Evolutionary conservation across 2,888 invertebrate species (phyloP).

Genomic region (Rhogogaster chlorosoma): DNA sequence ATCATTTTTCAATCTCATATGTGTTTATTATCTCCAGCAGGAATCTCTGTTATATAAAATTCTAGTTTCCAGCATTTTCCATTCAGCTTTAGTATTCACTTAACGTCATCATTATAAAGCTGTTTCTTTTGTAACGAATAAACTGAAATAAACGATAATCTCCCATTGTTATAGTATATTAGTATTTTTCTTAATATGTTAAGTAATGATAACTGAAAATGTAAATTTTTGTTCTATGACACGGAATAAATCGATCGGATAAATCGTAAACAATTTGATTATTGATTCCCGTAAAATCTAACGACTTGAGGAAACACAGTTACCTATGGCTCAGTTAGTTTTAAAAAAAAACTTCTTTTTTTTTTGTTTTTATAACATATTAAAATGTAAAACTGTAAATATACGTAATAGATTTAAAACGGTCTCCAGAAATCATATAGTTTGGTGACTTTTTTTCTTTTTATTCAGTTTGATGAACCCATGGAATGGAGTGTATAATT

Average conservation of each 20-base stretch:
- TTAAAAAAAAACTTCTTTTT: conserved; percentile 35
- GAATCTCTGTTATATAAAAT: background rate
- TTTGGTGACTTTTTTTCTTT: background rate
- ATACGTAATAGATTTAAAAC: conserved; percentile 31
- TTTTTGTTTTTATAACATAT: conserved; percentile 31
- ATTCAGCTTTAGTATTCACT: background rate
- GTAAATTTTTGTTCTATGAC: background rate
- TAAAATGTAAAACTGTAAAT: conserved; percentile 46
- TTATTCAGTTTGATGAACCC: conserved; percentile 41
- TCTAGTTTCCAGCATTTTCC: background rate
- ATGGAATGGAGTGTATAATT: conserved; percentile 23
- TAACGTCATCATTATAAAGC: background rate
- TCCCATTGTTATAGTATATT: background rate
- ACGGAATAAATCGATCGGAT: background rate
- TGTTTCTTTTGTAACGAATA: background rate
- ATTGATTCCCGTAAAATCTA: conserved; percentile 2
- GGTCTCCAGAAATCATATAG: background rate
- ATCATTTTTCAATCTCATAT: background rate
- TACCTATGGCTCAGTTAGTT: background rate
- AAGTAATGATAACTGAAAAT: background rate
- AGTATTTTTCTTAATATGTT: background rate
- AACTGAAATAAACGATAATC: background rate
- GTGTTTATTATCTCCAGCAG: background rate
- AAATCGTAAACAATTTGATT: background rate
- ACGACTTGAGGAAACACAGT: background rate